Base-by-base conservation (phyloP, 1,140 invertebrate genomes). In the Lepidotrigona ventralis region DNA sequence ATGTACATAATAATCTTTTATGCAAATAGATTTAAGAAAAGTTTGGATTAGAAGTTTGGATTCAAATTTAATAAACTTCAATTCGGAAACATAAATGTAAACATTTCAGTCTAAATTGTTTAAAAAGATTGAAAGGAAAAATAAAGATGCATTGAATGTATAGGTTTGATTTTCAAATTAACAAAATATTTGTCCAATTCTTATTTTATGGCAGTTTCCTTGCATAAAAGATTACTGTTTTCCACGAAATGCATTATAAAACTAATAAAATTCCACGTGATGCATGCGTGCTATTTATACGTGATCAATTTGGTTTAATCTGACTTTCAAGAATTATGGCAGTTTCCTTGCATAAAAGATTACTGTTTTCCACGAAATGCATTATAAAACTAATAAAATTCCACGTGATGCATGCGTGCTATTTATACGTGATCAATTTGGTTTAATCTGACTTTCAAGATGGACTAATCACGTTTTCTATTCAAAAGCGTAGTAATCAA, bases 181-280 rank as follows among this genome's bases (percentile, higher is more conserved):
- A 69, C 69, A 77, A 63, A 78, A 54, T 46, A 63, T 60, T 77
- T 29, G 6, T 12, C 75, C 75, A 51, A 66, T 53, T 68, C 8
- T 68, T 69, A 1, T 53, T 39, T 26, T 83, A 83, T 83, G 81
- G 81, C 81, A 83, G n/a, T 51, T 53, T 53, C 26, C 14, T 8
- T 12, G 5, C 2, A 53, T 19, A 33, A 19, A n/a, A 69, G 70
- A 70, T 60, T 60, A 17, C 11, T 12, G 8, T 56, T 54, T 79
- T 33, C 33, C 29, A 6, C 23, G 21, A 39, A 66, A 68, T 39
- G 51, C 79, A 33, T 75, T 60, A 69, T 46, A 53, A 58, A 82
- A 78, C 29, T 58, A n/a, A 33, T 26, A 78, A 69, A 51, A 60
- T 26, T 46, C 26, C 8, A 12, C 51, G 73, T 51, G 39, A 56